Base-by-base conservation (phyloP, 2,888 invertebrate species). In the Gari tellinella region DNA sequence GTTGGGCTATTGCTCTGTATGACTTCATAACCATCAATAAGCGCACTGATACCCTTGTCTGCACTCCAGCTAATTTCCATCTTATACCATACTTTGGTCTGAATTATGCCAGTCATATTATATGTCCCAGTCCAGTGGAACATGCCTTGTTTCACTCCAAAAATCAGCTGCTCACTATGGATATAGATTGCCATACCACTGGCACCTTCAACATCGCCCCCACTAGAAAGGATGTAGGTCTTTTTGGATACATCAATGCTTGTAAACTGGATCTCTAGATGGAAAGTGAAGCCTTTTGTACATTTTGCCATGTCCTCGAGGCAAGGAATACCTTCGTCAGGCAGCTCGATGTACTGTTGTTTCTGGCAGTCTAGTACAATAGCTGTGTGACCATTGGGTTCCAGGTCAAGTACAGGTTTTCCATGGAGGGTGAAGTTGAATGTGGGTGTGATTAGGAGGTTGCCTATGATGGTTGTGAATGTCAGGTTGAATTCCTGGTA, bases 191-290 rank as follows among this genome's bases (percentile, higher is more conserved):
- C 82, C 21, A 86, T 60, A 3, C 87, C 87, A 19, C 72, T 77
- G 21, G 63, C 49, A 12, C 66, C 52, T 2, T 64, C 52, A 2
- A 66, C 53, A 37, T 86, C 84, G 1, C 83, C 87, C 14, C 86
- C 87, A 46, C 82, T 85, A 0, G 87, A 86, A 0, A 87, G 31
- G 17, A 87, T 73, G 53, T 81, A 87, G 8, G 78, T 79, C 57
- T 85, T 85, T 26, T 84, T 63, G 2, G 65, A 45, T 5, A 56
- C 25, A 41, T 72, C 72, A 10, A 85, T 57, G 12, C 75, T 66
- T 2, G 57, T 69, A 52, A 85, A 81, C 52, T 75, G 70, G 8
- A 85, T 70, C 41, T 81, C 83, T 8, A 86, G 52, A 38, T 74
- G 78, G 40, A 84, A 72, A 40, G 85, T 86, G 26, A 86, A 83